A percentile compares a stretch with the other conserved stretches of the same genome.
Evolutionary conservation across 2,113 vertebrate species (phyloP).

Genomic region (Irena cyanogastra): DNA sequence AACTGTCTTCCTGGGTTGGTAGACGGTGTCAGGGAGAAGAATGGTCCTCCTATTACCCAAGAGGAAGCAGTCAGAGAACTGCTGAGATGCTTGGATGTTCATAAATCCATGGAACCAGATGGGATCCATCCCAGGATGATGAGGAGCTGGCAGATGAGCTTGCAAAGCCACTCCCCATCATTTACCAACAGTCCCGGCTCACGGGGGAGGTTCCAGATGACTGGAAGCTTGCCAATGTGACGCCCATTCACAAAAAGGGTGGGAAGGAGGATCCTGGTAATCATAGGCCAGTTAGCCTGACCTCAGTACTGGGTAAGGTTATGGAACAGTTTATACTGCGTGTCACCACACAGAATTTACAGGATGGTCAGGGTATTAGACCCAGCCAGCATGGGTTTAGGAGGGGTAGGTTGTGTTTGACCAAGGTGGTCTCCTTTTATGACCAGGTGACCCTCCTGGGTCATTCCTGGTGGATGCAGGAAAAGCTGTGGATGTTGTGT

Average conservation of each 20-base stretch:
- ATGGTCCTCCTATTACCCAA: too few relatives aligned
- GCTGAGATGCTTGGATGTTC: background rate
- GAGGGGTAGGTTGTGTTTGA: background rate
- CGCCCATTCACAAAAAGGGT: background rate
- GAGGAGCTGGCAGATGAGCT: background rate
- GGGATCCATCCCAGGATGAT: background rate
- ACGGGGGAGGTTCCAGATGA: background rate
- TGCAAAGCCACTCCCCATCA: accelerated
- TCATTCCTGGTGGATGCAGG: background rate
- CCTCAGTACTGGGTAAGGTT: accelerated
- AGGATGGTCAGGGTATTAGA: background rate
- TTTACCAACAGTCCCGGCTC: background rate
- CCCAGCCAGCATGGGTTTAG: background rate
- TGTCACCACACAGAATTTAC: accelerated
- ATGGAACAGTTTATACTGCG: too few relatives aligned
- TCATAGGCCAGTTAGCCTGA: too few relatives aligned
- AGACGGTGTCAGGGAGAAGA: background rate
- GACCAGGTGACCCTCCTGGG: background rate
- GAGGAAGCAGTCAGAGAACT: background rate
- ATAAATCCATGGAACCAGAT: background rate
- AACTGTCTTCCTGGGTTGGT: background rate
- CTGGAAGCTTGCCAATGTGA: background rate
- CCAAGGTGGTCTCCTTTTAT: background rate
- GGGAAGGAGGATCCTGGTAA: background rate
- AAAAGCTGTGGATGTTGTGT: background rate